Evolutionary conservation across 2,888 invertebrate species (phyloP), one percentile per base, ranked within the genome.

Genomic region (Blastobasis adustella): DNA sequence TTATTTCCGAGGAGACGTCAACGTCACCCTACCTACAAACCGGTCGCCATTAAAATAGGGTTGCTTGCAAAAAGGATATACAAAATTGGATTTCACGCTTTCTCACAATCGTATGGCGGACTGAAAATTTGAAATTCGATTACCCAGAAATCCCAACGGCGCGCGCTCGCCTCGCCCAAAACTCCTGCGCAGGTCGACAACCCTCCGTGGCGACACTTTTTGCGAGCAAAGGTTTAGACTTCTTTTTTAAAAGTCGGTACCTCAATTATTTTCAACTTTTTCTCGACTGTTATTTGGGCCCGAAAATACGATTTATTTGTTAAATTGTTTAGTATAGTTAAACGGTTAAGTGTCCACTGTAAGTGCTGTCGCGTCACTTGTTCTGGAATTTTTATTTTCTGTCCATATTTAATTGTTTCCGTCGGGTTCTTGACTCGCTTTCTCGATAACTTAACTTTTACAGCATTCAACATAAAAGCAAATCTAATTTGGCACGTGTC

Each of bases 71-170:
- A 10, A 10, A 9, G 44, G 44, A 10, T 37, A 37, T 37, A 36
- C 51, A 49, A 54, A 52, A 49, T 49, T 58, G 53, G 56, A 60
- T 68, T 79, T 79, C 80, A 76, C 79, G 78, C 75, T 65, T 67
- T 73, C 75, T 76, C 66, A 67, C 73, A 71, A 69, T 71, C 68
- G 70, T 75, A 77, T 76, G 76, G 9, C 9, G 73, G 74, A 73
- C 78, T 81, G 82, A 84, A 83, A 85, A 86, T 86, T 86, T 86
- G 82, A 82, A 86, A 86, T 85, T 86, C 86, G 79, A 82, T 85
- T 83, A 73, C 70, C 67, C 69, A 73, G 79, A 79, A 76, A 74
- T 73, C 70, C 80, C 74, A 45, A 44, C 49, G 47, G 38, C 70
- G 65, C 54, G 60, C 68, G 67, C 62, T 59, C 62, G 67, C 70